Base-by-base conservation (phyloP, 2,797 vertebrate species). In the Phalloptychus januarius region DNA sequence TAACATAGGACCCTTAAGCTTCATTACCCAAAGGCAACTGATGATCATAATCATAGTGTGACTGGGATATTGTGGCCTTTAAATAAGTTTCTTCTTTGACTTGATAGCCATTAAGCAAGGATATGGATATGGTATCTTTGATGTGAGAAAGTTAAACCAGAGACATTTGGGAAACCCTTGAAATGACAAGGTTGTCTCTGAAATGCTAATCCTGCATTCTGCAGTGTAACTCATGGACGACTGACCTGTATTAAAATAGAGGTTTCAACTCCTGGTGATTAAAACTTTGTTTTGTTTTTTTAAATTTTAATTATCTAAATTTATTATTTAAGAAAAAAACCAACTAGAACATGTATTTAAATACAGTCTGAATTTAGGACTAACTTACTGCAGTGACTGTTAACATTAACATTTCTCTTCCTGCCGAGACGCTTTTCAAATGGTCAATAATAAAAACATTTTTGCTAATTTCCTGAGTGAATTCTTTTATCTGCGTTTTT, bases 401-500 rank as follows among this genome's bases (percentile, higher is more conserved):
- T 36, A 28, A 40, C 12, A 23, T 40, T 44, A n/a, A 65, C 33
- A 25, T 42, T 38, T 23, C 23, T 11, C 23, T 12, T 23, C 23
- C 18, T 11, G 20, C 23, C 10, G 36, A 67, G 10, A 23, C 3
- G 65, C 11, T 70, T 67, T 70, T 70, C 67, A 71, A 23, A 28
- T 45, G 13, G 8, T 28, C 67, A 71, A 28, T 16, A 28, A 16
- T 28, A 16, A 5, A 45, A 69, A 40, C 42, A 0, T 70, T 36
- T 3, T 38, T 10, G n/a, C 3, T 77, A 33, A 67, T 80, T 4
- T 65, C 74, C 52, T 38, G 20, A 72, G 46, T 23, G 45, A 65
- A 69, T 77, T 46, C 42, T 74, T 28, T 70, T 40, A 0, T 28
- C 54, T 75, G 54, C 42, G 23, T 36, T 77, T 52, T 83, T 45